These are phyloP conservation scores for Ceratothoa steindachneri DNA, from an alignment of 2,888 invertebrate genomes.

Conservation along the genomic window DNA sequence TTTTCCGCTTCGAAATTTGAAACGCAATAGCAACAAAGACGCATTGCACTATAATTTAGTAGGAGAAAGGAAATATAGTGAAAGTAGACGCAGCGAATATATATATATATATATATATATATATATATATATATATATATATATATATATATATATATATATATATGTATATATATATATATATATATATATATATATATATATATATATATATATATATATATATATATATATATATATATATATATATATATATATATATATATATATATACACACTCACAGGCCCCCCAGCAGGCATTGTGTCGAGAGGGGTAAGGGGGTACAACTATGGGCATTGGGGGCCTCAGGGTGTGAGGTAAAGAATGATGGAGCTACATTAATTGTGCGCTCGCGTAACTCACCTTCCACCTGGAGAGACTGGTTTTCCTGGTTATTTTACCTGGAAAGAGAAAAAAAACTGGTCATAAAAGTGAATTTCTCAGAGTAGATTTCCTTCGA, in stretches of 20 bases:
- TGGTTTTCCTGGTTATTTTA: constrained; percentile 31
- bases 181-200: constrained; percentile 24
- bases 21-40: too few species aligned
- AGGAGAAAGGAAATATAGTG: too few species aligned
- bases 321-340: too few species aligned
- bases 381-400: background rate
- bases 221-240: constrained; percentile 16
- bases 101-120: constrained; percentile 19
- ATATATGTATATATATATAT: constrained; percentile 21
- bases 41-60: too few species aligned
- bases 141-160: constrained; percentile 22
- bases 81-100: too few species aligned
- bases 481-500: too few species aligned
- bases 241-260: constrained; percentile 16
- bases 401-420: constrained; percentile 38
- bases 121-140: constrained; percentile 20
- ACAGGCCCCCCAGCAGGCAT: too few species aligned
- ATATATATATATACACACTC: constrained; percentile 4
- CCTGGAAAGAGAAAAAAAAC: constrained; percentile 18
- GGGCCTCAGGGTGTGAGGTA: too few species aligned
- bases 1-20: too few species aligned
- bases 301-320: too few species aligned
- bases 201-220: constrained; percentile 21
- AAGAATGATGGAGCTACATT: background rate
- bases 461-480: too few species aligned